Evolutionary conservation across 2,888 invertebrate genomes (phyloP), one percentile per base, ranked within the genome.

Genomic region (Brenthis daphne): DNA sequence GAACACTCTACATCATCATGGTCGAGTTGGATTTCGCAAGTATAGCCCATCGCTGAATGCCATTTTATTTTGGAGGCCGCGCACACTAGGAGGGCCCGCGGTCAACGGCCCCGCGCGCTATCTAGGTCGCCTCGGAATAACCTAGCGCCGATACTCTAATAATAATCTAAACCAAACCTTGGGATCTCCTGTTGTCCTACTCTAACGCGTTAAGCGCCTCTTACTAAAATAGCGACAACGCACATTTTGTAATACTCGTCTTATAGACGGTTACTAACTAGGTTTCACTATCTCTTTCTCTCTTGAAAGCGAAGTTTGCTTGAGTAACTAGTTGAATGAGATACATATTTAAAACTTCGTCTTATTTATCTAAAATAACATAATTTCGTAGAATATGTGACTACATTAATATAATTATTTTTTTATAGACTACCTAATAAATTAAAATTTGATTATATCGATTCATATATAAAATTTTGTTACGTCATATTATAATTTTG

Each of bases 101-200:
- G 92, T 92, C 92, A 92, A 84, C 91, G 92, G 90, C 92, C 92
- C 92, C 91, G 78, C 76, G 84, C 82, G 86, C 80, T 89, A 92
- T 92, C 92, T 92, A 91, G 92, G 92, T 92, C 91, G 90, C 84
- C 88, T 92, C 87, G 87, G 91, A 92, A 92, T 92, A 92, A 92
- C 92, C 92, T 92, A 92, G 91, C 90, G 89, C 91, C 90, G 87
- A 92, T 92, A 91, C 89, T 90, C 90, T 91, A 90, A 92, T 90
- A 92, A 90, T 92, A 90, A 89, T 90, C 86, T 82, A 81, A 81
- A 78, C 81, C 81, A 83, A 89, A 81, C 91, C 89, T 89, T 88
- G 87, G 80, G 82, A 84, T 78, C 78, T 88, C 83, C 79, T 77
- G 82, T 82, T 80, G 86, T 92, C 92, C 82, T 82, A 81, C 86